phyloP scores from a whole-genome alignment of 1,140 invertebrate genomes.

The Ditylenchus dipsaci region DNA sequence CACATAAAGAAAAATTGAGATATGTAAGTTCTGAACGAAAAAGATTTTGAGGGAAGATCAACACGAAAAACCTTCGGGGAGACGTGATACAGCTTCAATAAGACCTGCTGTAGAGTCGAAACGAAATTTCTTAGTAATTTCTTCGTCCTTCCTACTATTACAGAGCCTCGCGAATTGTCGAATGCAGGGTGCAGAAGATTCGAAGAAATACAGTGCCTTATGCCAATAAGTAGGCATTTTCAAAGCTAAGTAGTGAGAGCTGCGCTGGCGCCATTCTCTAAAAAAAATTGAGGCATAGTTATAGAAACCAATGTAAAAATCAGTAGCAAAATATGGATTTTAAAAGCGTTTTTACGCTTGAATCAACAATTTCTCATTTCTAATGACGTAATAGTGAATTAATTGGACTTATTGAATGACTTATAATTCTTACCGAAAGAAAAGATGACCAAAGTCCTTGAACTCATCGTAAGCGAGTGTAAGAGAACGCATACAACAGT shows the following conservation, averaged over 20 bases:
- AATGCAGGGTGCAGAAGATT: constrained; percentile 5
- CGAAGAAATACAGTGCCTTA: constrained; percentile 8
- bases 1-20: constrained; percentile 16
- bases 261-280: constrained; percentile 28
- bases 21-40: constrained; percentile 17
- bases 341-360: not conserved
- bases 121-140: not conserved
- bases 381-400: not conserved
- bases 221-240: not conserved
- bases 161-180: constrained; percentile 18
- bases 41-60: not conserved
- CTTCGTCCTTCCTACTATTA: not conserved
- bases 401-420: not conserved
- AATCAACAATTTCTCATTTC: not conserved
- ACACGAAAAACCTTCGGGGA: not conserved
- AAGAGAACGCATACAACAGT: not conserved
- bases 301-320: not conserved
- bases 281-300: not conserved
- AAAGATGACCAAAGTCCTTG: constrained; percentile 18
- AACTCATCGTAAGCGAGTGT: constrained; percentile 11
- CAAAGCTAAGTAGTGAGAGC: constrained; percentile 3
- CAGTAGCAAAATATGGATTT: not conserved
- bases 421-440: constrained; percentile 11
- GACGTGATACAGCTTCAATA: not conserved
- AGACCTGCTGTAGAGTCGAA: not conserved